Evolutionary conservation across 2,113 vertebrate genomes (phyloP).

Genomic region (Pangasianodon gigas): DNA sequence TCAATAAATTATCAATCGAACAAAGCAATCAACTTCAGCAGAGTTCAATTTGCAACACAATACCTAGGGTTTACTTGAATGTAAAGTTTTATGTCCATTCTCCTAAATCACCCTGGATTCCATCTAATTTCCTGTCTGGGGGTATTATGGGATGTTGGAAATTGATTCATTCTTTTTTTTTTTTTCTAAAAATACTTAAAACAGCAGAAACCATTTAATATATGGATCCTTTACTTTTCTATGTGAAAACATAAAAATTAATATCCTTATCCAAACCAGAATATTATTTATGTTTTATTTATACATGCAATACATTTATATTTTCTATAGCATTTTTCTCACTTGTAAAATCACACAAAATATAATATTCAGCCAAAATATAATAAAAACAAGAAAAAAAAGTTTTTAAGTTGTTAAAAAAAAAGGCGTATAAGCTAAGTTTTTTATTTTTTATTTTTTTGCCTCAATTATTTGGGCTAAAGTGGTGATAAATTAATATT

Average conservation of each 20-base stretch:
- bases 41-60: neutral
- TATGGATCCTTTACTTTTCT: neutral
- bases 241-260: neutral
- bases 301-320: too few relatives aligned
- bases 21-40: neutral
- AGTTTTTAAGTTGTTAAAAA: neutral
- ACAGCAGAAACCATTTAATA: neutral
- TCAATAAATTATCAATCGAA: neutral
- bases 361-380: neutral
- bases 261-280: neutral
- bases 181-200: neutral
- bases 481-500: neutral
- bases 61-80: neutral
- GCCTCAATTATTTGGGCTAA: neutral
- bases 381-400: neutral
- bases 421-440: neutral
- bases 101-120: neutral
- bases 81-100: neutral
- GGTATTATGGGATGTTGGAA: constrained; percentile 49
- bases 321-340: neutral
- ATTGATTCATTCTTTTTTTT: neutral
- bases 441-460: neutral
- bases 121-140: neutral
- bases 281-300: neutral
- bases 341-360: neutral